Evolutionary conservation across 2,888 invertebrate species (phyloP).

Genomic region (Ochropleura leucogaster): DNA sequence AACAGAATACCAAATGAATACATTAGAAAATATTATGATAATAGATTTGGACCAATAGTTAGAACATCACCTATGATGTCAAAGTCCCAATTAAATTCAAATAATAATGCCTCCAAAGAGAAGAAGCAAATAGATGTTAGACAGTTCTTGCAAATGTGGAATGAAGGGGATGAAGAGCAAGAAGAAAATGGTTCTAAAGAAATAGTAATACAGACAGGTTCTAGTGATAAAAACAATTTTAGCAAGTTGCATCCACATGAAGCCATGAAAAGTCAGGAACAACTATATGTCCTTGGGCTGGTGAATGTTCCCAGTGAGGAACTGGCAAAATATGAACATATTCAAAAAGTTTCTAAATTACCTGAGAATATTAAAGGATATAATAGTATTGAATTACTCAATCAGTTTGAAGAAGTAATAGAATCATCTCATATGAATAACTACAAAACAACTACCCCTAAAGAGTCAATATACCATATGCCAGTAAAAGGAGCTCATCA

Average conservation of each 20-base stretch:
- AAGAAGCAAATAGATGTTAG: slow-evolving; percentile 85
- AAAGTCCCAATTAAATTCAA: slow-evolving; percentile 70
- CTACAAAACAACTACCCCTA: slow-evolving; percentile 69
- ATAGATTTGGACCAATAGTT: slow-evolving; percentile 75
- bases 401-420: slow-evolving; percentile 88
- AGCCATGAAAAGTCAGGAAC: slow-evolving; percentile 78
- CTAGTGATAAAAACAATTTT: slow-evolving; percentile 69
- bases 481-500: slow-evolving; percentile 64
- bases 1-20: slow-evolving; percentile 79
- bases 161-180: slow-evolving; percentile 88
- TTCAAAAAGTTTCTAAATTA: slow-evolving; percentile 88
- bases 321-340: slow-evolving; percentile 88
- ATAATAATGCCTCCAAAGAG: slow-evolving; percentile 71
- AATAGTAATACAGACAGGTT: slow-evolving; percentile 66
- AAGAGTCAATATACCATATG: slow-evolving; percentile 68
- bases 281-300: slow-evolving; percentile 87
- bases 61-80: slow-evolving; percentile 70
- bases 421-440: slow-evolving; percentile 81
- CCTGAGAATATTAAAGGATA: slow-evolving; percentile 90
- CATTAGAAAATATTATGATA: slow-evolving; percentile 79
- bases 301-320: slow-evolving; percentile 88
- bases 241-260: slow-evolving; percentile 73
- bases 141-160: slow-evolving; percentile 89
- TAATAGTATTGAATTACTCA: slow-evolving; percentile 85
- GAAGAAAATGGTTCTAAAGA: slow-evolving; percentile 76